Base-by-base conservation (phyloP, 2,888 invertebrate species). In the Pogonocherus hispidulus region DNA sequence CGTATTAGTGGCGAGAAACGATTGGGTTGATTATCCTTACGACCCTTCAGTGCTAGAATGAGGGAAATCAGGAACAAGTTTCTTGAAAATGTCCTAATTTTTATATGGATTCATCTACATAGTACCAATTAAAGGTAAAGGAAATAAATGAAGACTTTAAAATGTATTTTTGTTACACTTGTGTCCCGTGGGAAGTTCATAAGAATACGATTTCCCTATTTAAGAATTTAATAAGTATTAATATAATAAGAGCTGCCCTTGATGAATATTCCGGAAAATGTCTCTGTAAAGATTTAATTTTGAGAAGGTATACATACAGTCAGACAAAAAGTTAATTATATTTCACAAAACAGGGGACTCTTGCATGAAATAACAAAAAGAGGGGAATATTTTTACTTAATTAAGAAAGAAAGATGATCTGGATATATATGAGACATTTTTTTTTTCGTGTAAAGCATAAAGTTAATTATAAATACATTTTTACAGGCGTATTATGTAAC, bases 211-310 rank as follows among this genome's bases (percentile, higher is more conserved):
- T 41, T n/a, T 41, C 41, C 8, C 41, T n/a, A 41, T 8, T 41
- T 41, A 2, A 41, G 41, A 41, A 14, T 32, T 32, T 2, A 32
- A 32, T 32, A 32, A 32, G 8, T 11, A 32, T 41, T 41, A 41
- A 41, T 41, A 41, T 14, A 3, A 14, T 11, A 3, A 41, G 14
- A 5, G n/a, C 14, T 14, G 5, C 41, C 41, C 41, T 14, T 5
- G 41, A 41, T 14, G 41, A 41, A 41, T 41, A 41, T 41, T 41
- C n/a, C 11, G 1, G 16, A 3, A 14, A 14, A 41, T 41, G n/a
- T 41, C 6, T 41, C 41, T n/a, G 41, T 41, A 3, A 41, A 41
- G 41, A 41, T 41, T 41, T 41, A 41, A 41, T 41, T 41, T 41
- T 14, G n/a, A n/a, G 14, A 14, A 41, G 14, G 41, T n/a, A n/a